A percentile compares a stretch with the other conserved stretches of the same genome.
These are phyloP conservation scores for Acromyrmex charruanus DNA, from an alignment of 1,140 invertebrate species.

Conservation along the genomic window DNA sequence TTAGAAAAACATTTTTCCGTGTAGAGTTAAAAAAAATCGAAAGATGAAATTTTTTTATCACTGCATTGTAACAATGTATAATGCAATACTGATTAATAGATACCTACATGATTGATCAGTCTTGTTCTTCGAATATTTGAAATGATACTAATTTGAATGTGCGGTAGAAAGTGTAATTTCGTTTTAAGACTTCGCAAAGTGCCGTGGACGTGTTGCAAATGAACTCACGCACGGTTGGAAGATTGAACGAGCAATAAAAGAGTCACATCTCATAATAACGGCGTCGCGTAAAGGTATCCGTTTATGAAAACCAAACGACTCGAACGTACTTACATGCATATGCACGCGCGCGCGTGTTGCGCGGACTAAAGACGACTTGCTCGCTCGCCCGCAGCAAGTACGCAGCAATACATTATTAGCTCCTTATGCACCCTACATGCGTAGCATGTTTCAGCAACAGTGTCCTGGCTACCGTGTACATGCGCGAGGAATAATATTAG, in stretches of 20 bases:
- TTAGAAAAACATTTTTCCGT: no score
- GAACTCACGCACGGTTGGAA: neutral
- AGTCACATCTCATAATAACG: conserved; percentile 34
- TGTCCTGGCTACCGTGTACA: conserved; percentile 28
- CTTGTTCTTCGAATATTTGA: neutral
- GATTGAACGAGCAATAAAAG: conserved; percentile 1
- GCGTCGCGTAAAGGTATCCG: conserved; percentile 33
- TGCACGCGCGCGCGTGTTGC: conserved; percentile 11
- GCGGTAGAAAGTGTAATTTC: neutral
- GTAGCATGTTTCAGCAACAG: conserved; percentile 36
- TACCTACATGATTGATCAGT: neutral
- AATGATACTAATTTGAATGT: neutral
- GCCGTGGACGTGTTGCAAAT: neutral
- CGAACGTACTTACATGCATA: neutral
- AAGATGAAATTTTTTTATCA: neutral
- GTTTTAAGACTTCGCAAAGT: neutral
- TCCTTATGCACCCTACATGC: conserved; percentile 65
- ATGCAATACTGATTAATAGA: neutral
- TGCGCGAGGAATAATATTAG: conserved; percentile 69
- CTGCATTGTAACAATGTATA: neutral
- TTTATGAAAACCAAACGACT: conserved; percentile 45
- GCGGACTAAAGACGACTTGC: conserved; percentile 11
- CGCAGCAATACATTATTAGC: conserved; percentile 62
- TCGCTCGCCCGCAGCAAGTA: conserved; percentile 42
- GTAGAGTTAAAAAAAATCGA: neutral